Conservation (phyloP, 2,888 invertebrate genomes). For the Orchesella flavescens region DNA sequence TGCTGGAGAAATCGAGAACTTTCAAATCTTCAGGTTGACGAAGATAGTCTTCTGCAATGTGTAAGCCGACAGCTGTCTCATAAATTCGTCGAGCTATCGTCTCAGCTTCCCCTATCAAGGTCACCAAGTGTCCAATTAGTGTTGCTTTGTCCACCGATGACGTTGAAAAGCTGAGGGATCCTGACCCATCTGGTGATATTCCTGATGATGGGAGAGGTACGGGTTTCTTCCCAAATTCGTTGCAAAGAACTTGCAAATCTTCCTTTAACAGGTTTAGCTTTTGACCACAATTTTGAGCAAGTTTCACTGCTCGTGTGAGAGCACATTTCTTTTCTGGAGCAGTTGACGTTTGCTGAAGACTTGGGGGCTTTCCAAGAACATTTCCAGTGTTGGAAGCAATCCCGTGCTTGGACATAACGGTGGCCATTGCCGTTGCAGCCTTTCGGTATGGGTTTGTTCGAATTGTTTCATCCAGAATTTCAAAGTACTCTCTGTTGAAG, state of each 20-base stretch:
- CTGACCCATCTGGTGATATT: background rate
- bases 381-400: constrained; percentile 22
- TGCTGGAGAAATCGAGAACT: constrained; percentile 49
- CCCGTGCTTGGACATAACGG: constrained; percentile 53
- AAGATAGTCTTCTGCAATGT: constrained; percentile 64
- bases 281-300: constrained; percentile 38
- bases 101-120: constrained; percentile 52
- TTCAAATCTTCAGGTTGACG: constrained; percentile 54
- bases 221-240: constrained; percentile 5
- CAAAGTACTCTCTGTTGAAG: constrained; percentile 47
- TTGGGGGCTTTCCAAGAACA: constrained; percentile 18
- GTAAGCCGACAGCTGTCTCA: constrained; percentile 62
- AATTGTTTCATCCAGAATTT: constrained; percentile 54
- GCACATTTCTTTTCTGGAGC: constrained; percentile 53
- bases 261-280: constrained; percentile 43
- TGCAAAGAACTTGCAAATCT: constrained; percentile 40
- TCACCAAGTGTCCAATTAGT: constrained; percentile 50
- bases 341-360: background rate
- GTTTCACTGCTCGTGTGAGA: constrained; percentile 31
- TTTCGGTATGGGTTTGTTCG: constrained; percentile 57
- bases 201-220: background rate
- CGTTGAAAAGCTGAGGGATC: background rate
- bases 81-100: constrained; percentile 53
- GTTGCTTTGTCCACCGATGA: constrained; percentile 15
- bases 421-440: constrained; percentile 50